Evolutionary conservation across 2,888 invertebrate genomes (phyloP).

Genomic region (Ormyrus pomaceus): DNA sequence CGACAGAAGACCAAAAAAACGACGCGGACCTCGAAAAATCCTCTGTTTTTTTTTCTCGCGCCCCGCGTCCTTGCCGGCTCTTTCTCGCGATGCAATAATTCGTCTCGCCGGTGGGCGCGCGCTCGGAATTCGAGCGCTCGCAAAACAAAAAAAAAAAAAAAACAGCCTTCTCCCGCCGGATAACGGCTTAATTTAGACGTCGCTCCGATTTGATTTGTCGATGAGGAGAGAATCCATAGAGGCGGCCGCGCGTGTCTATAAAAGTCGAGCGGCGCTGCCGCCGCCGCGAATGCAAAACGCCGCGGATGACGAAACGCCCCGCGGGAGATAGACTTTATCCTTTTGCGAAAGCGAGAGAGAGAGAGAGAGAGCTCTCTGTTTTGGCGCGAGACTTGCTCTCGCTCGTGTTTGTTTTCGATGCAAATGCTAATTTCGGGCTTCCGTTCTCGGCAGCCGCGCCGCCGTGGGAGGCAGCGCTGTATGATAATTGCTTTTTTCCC

Average conservation of each 20-base stretch:
- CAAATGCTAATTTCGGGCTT: no score
- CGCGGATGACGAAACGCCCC: no score
- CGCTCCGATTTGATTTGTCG: conserved; percentile 29
- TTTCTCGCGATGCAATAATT: background rate
- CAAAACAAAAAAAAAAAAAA: background rate
- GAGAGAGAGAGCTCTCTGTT: no score
- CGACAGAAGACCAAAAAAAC: no score
- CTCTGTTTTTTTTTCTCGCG: background rate
- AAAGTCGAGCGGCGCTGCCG: background rate
- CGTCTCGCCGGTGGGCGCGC: background rate
- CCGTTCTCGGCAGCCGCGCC: no score
- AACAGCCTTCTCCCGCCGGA: background rate
- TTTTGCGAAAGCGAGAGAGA: no score
- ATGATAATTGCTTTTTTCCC: no score
- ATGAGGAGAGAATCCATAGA: background rate
- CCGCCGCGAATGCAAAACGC: no score
- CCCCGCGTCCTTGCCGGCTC: background rate
- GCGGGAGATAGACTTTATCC: no score
- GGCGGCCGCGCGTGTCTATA: conserved; percentile 6
- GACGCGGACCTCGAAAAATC: background rate
- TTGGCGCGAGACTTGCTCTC: no score
- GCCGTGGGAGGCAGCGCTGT: no score
- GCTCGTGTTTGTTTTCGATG: no score
- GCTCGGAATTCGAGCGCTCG: conserved; percentile 2
- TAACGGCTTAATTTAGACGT: conserved; percentile 36